Base-by-base conservation (phyloP, 2,888 invertebrate species). In the Acanthosepion pharaonis region DNA sequence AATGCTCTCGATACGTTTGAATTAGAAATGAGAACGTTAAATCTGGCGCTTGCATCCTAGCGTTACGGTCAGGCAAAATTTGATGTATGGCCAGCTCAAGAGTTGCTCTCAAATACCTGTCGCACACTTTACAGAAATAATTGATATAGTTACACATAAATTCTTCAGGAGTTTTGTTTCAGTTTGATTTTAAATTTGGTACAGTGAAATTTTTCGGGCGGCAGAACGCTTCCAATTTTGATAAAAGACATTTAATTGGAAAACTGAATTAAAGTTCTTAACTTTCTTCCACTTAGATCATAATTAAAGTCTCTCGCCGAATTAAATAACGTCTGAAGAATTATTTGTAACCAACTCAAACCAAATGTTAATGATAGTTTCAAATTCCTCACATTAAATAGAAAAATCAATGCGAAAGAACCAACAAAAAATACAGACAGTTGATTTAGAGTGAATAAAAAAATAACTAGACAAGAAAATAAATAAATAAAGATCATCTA, bases 221-320 rank as follows among this genome's bases (percentile, higher is more conserved):
- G 15, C 15, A 5, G 3, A n/a, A 78, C 9, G 18, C n/a, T 15
- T 78, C 78, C 42, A 78, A 78, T n/a, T 33, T 33, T 78, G 15
- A 11, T 18, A 4, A 78, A 78, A 11, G 11, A 33, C n/a, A 78
- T 78, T n/a, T 3, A n/a, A 78, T 33, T 78, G 9, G 78, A n/a
- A 33, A 78, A 78, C n/a, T 33, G 78, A 78, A 78, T 78, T 78
- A 33, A 78, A 33, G 33, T 78, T 78, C 78, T 78, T 15, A n/a
- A 78, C 78, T 78, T 78, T 78, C 33, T n/a, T 15, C 5, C 5
- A 15, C 78, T n/a, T 1, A 5, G n/a, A 59, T 33, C n/a, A 78
- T 78, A 78, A 78, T 78, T 78, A 78, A 78, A 78, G n/a, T 78
- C n/a, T 78, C n/a, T 11, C n/a, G n/a, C 78, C n/a, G n/a, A 78